phyloP scores from a whole-genome alignment of 1,140 invertebrate genomes.

The Belonocnema kinseyi region DNA sequence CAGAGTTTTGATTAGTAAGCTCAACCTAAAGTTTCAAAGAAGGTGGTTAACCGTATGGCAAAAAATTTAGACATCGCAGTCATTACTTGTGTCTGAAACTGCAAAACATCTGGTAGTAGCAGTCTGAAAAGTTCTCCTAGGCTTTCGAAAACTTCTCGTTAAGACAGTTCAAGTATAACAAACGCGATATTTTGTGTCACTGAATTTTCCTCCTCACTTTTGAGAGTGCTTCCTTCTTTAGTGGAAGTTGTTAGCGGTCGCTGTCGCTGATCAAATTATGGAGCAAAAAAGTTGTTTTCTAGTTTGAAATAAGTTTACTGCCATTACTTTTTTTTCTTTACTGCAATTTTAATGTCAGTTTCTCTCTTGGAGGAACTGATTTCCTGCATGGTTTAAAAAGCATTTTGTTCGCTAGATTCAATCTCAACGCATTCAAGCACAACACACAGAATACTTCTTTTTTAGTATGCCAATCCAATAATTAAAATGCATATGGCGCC shows the following conservation, averaged over 20 bases:
- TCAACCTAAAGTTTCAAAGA: not conserved
- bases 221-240: not conserved
- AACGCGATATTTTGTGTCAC: constrained; percentile 13
- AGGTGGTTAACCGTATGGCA: constrained; percentile 24
- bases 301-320: not conserved
- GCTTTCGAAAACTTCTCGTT: constrained; percentile 25
- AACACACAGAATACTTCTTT: no score
- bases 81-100: constrained; percentile 17
- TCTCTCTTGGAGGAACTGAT: no score
- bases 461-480: no score
- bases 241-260: not conserved
- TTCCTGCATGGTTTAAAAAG: no score
- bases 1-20: constrained; percentile 21
- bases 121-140: constrained; percentile 9
- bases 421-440: no score
- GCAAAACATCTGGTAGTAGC: constrained; percentile 15
- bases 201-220: not conserved
- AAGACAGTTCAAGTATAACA: constrained; percentile 23
- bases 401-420: no score
- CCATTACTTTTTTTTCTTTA: not conserved
- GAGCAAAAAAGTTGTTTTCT: not conserved
- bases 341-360: not conserved
- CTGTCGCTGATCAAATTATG: not conserved
- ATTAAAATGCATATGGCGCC: no score
- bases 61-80: constrained; percentile 10